Conservation (phyloP, 2,113 vertebrate species). For the Callipepla squamata region DNA sequence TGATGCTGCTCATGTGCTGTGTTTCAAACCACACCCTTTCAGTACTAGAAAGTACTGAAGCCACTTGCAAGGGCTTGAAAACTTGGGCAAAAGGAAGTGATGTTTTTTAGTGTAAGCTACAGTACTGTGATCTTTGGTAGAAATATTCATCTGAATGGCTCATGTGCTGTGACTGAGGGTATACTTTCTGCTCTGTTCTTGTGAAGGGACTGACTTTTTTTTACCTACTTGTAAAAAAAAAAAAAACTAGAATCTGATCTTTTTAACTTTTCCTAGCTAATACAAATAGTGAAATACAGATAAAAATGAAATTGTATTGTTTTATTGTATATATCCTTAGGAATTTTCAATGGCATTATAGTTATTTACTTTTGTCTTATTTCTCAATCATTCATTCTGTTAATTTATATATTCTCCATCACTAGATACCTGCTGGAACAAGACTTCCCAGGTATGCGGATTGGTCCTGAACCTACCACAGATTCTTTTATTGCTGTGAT, state of each 20-base stretch:
- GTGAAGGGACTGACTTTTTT: background rate
- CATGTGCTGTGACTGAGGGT: background rate
- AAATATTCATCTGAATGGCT: background rate
- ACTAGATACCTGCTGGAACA: conserved; percentile 92
- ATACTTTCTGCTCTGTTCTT: background rate
- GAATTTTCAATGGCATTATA: background rate
- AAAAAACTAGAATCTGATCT: background rate
- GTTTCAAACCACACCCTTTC: background rate
- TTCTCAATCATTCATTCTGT: background rate
- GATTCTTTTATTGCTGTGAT: conserved; percentile 98
- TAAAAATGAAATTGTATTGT: background rate
- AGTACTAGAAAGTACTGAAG: background rate
- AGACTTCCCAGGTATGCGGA: conserved; percentile 97
- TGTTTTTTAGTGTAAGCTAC: background rate
- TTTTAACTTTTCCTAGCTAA: background rate
- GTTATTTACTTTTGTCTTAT: background rate
- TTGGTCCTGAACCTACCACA: conserved; percentile 95
- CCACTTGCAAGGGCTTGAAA: background rate
- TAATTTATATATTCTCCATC: background rate
- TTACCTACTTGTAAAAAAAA: background rate
- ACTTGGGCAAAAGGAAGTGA: background rate
- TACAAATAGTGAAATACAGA: background rate
- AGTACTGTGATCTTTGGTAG: background rate
- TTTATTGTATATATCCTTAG: background rate
- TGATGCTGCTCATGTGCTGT: background rate